Conservation (phyloP, 2,113 vertebrate genomes). For the Eolophus roseicapilla region DNA sequence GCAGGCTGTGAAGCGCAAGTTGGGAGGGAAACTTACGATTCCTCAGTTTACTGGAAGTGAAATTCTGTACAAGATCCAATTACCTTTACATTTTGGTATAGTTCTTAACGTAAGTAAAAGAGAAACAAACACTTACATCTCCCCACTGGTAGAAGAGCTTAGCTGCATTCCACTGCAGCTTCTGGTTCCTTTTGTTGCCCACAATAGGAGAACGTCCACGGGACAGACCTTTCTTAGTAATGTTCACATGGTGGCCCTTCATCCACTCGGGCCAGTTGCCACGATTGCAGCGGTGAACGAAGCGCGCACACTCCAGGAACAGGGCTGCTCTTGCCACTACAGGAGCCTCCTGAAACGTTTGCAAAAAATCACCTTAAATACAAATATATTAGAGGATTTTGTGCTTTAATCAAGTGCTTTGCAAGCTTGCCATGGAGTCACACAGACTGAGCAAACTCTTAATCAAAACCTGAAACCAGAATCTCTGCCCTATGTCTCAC, state of each 20-base stretch:
- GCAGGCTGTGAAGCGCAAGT: background rate
- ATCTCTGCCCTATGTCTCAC: background rate
- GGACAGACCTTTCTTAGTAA: constrained; percentile 94
- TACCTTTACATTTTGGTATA: background rate
- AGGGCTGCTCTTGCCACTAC: constrained; percentile 93
- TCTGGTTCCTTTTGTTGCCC: constrained; percentile 97
- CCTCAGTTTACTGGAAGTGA: background rate
- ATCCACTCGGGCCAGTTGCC: constrained; percentile 99
- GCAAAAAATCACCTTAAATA: background rate
- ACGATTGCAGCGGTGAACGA: constrained; percentile 96
- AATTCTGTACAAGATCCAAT: background rate
- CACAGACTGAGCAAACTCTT: background rate
- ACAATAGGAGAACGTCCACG: constrained; percentile 91
- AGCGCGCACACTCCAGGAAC: constrained; percentile 95
- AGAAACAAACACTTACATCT: constrained; percentile 82
- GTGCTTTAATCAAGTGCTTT: background rate
- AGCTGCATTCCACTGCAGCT: constrained; percentile 97
- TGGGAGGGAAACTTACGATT: background rate
- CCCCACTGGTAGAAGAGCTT: constrained; percentile 99
- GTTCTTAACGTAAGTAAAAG: background rate
- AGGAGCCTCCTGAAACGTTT: constrained; percentile 85
- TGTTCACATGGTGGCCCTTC: constrained; percentile 98
- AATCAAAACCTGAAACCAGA: background rate
- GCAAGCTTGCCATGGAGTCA: background rate
- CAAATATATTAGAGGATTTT: background rate